Percentiles rank a stretch among this genome's conserved stretches.
Evolutionary conservation across 2,797 vertebrate genomes (phyloP).

Genomic region (Melanotaenia maccullochi): DNA sequence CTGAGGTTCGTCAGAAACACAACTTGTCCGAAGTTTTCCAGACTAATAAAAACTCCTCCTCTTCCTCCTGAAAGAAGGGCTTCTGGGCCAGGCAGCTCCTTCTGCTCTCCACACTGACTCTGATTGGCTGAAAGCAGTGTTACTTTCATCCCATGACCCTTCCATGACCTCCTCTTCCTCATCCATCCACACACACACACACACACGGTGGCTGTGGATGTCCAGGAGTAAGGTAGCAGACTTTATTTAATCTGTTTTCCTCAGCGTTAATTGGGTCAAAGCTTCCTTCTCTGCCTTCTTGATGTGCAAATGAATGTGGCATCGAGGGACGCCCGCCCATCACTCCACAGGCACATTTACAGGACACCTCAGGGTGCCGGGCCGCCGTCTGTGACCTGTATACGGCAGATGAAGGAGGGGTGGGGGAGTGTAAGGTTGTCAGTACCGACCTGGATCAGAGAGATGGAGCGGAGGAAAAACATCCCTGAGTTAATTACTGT

Average conservation of each 20-base stretch:
- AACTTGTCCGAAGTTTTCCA: not conserved
- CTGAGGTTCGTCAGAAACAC: too few relatives aligned
- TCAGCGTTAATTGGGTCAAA: constrained; percentile 81
- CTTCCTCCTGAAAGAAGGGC: not conserved
- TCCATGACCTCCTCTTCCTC: constrained; percentile 41
- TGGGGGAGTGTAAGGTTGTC: constrained; percentile 58
- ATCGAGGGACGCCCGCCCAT: constrained; percentile 66
- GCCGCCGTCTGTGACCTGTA: constrained; percentile 73
- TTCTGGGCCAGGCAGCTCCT: constrained; percentile 18
- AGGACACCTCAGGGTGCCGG: constrained; percentile 78
- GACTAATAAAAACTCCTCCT: not conserved
- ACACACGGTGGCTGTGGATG: constrained; percentile 30
- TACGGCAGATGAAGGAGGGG: constrained; percentile 64
- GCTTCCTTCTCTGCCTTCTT: constrained; percentile 73
- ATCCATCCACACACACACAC: not conserved
- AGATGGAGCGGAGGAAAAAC: constrained; percentile 46
- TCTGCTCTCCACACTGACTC: not conserved
- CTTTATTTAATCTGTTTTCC: constrained; percentile 71
- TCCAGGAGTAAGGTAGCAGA: constrained; percentile 63
- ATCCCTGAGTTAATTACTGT: constrained; percentile 59
- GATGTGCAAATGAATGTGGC: constrained; percentile 81
- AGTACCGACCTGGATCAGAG: constrained; percentile 67
- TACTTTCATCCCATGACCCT: constrained; percentile 52
- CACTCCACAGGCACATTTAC: constrained; percentile 75
- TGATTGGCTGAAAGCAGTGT: too few relatives aligned